Evolutionary conservation across 2,113 vertebrate genomes (phyloP).

Genomic region (Triplophysa tibetana): DNA sequence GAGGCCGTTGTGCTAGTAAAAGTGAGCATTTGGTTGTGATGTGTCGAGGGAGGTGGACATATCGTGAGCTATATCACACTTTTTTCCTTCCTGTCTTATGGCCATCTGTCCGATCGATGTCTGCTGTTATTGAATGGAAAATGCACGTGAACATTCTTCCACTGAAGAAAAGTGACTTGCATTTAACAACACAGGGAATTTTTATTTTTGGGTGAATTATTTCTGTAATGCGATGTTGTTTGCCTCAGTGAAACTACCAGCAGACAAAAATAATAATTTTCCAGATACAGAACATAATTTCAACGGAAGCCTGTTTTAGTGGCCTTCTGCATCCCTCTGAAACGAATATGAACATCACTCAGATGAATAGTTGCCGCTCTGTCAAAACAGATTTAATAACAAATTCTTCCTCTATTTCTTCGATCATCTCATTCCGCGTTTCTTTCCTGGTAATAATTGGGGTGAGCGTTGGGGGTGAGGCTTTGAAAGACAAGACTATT

Average conservation of each 20-base stretch:
- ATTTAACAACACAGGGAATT: neutral
- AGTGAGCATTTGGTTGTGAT: slow-evolving; percentile 22
- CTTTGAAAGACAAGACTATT: slow-evolving; percentile 49
- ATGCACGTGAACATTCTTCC: neutral
- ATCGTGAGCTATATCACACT: slow-evolving; percentile 15
- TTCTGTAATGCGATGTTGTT: neutral
- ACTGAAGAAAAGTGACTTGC: neutral
- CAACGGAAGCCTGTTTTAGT: slow-evolving; percentile 9
- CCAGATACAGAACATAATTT: neutral
- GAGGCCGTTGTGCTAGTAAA: slow-evolving; percentile 6
- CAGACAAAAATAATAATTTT: neutral
- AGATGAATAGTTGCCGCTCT: slow-evolving; percentile 12
- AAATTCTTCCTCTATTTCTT: slow-evolving; percentile 28
- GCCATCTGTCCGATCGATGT: neutral
- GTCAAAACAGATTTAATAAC: slow-evolving; percentile 35
- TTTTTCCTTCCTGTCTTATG: neutral
- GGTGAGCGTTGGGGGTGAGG: slow-evolving; percentile 37
- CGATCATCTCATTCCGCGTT: slow-evolving; percentile 32
- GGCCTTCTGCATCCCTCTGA: neutral
- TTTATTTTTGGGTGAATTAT: neutral
- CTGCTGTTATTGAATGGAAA: neutral
- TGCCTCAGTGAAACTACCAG: neutral
- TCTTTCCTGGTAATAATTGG: slow-evolving; percentile 32
- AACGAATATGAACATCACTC: slow-evolving; percentile 2
- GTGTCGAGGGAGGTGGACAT: slow-evolving; percentile 19